Conservation (phyloP, 2,797 vertebrate species). For the Remorina albescens region DNA sequence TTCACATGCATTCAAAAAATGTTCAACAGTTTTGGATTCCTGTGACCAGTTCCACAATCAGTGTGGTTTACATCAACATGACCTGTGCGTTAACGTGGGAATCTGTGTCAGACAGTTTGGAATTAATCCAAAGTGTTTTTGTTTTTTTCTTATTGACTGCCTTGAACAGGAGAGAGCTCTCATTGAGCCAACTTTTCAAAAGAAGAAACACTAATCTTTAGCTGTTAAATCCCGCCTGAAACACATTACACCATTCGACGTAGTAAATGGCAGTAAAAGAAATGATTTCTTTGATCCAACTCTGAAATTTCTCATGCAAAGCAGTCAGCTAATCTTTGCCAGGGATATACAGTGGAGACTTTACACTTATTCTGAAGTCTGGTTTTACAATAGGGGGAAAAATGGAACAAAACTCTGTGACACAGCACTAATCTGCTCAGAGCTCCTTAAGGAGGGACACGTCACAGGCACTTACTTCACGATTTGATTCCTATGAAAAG, state of each 20-base stretch:
- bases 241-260: not conserved
- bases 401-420: slow-evolving; percentile 19
- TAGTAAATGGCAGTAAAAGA: not conserved
- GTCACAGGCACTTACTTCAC: slow-evolving; percentile 25
- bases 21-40: not conserved
- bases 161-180: not conserved
- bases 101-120: not conserved
- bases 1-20: not conserved
- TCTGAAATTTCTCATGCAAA: slow-evolving; percentile 4
- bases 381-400: slow-evolving; percentile 24
- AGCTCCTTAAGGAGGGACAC: slow-evolving; percentile 42
- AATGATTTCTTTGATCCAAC: not conserved
- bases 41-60: not conserved
- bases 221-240: slow-evolving; percentile 2
- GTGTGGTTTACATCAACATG: not conserved
- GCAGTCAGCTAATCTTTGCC: not conserved
- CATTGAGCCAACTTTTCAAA: slow-evolving; percentile 1
- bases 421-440: slow-evolving; percentile 39
- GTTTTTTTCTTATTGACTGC: not conserved
- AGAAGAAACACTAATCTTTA: slow-evolving; percentile 8
- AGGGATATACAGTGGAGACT: not conserved
- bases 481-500: slow-evolving; percentile 43
- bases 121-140: slow-evolving; percentile 7
- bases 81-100: not conserved
- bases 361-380: slow-evolving; percentile 16